Base-by-base conservation (phyloP, 2,797 vertebrate genomes). In the Clangula hyemalis region DNA sequence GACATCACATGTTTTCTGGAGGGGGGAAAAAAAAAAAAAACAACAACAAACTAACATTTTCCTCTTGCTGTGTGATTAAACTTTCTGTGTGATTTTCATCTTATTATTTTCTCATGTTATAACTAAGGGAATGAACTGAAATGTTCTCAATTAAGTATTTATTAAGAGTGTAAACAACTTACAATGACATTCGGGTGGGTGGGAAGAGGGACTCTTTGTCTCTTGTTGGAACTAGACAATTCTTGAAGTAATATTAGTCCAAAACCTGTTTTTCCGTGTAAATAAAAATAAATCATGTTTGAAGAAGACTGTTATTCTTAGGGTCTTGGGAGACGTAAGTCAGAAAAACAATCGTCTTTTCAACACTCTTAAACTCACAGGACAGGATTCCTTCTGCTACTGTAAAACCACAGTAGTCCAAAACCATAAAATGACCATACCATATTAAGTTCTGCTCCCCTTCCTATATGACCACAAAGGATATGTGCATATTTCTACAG, bases 171-270 rank as follows among this genome's bases (percentile, higher is more conserved):
- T 56, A 28, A 86, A 65, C 8, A 77, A 24, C 4, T 69, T 15
- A 47, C 8, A 51, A 7, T 60, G 41, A 78, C 53, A 3, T 1
- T 41, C 4, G 2, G 1, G 10, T 5, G 3, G 1, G 9, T 54
- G 9, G 9, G 10, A 70, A 69, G 79, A 17, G 62, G 3, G 11
- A 72, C 11, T 24, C 2, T 36, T 34, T 43, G 57, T 47, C 2
- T 49, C 4, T 28, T 85, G 43, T 54, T 53, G 8, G 17, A 89
- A 39, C 5, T 38, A 13, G 49, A 6, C 16, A 88, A 22, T 58
- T 58, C 28, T 91, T 83, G 3, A 69, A 32, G 3, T 75, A 78
- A 43, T 24, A 47, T 30, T 43, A 85, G 5, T 57, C 19, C 6
- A 58, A 62, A 21, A 62, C 9, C 1, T 60, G 0, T 2, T 54